phyloP scores from a whole-genome alignment of 1,140 invertebrate genomes.

The Pogonognathellus flavescens region DNA sequence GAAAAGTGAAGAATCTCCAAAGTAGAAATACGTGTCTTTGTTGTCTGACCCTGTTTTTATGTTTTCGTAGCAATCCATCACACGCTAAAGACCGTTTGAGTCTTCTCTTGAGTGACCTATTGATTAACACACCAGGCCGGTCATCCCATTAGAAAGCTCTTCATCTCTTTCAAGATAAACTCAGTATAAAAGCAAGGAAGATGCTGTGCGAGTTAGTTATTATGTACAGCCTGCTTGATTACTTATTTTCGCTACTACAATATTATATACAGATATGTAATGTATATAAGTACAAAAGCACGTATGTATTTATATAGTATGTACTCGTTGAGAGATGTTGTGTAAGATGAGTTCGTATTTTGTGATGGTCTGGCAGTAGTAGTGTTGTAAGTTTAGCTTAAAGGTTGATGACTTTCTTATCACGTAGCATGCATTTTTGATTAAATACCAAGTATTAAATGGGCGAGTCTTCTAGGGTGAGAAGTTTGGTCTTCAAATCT shows the following conservation, averaged over 20 bases:
- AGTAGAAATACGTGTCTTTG: conserved; percentile 16
- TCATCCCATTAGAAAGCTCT: conserved; percentile 25
- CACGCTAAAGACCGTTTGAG: conserved; percentile 31
- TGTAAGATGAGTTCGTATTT: not conserved
- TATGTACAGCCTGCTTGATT: not conserved
- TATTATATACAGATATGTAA: too few relatives aligned
- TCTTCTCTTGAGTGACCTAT: conserved; percentile 57
- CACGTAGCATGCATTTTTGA: conserved; percentile 55
- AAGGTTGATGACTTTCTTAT: conserved; percentile 62
- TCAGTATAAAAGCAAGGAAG: not conserved
- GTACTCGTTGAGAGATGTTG: conserved; percentile 20
- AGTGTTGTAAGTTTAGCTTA: conserved; percentile 21
- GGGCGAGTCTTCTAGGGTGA: conserved; percentile 28
- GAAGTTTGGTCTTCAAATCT: conserved; percentile 50
- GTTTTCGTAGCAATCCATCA: conserved; percentile 46
- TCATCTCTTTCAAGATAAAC: conserved; percentile 3
- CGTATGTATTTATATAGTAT: not conserved
- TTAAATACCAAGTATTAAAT: conserved; percentile 51
- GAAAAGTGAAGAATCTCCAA: not conserved
- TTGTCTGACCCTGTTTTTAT: conserved; percentile 36
- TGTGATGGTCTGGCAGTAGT: not conserved
- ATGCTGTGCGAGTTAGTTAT: not conserved
- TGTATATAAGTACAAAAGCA: too few relatives aligned
- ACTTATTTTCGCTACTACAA: too few relatives aligned
- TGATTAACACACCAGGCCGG: conserved; percentile 55